A percentile compares a stretch with the other conserved stretches of the same genome.
phyloP scores from a whole-genome alignment of 2,113 vertebrate genomes.

The Hylia prasina region DNA sequence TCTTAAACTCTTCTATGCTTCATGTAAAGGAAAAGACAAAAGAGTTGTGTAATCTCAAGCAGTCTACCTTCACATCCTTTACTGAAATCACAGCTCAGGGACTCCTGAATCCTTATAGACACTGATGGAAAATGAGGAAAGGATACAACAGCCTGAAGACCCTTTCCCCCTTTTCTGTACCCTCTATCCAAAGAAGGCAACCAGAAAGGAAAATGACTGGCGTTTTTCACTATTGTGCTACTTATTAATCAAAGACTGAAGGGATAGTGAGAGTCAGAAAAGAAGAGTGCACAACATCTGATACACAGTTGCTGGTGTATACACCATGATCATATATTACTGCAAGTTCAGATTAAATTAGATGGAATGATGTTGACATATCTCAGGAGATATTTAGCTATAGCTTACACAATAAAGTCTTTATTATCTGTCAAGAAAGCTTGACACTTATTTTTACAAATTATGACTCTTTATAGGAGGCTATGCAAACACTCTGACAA shows the following conservation, averaged over 20 bases:
- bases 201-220: not conserved
- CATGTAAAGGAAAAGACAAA: not conserved
- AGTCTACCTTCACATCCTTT: not conserved
- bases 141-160: not conserved
- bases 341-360: not conserved
- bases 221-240: not conserved
- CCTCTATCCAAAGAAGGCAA: not conserved
- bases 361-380: not conserved
- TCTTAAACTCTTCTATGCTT: not conserved
- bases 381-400: not conserved
- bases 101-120: not conserved
- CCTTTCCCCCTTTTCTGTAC: not conserved
- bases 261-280: not conserved
- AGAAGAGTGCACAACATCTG: not conserved
- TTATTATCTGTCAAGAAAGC: not conserved
- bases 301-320: not conserved
- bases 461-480: not conserved
- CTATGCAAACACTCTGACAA: not conserved
- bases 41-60: not conserved
- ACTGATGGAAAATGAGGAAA: not conserved
- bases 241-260: not conserved
- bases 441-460: not conserved
- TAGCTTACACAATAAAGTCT: not conserved
- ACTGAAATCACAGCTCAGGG: not conserved
- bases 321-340: not conserved